Base-by-base conservation (phyloP, 2,113 vertebrate genomes). In the Salvelinus fontinalis region DNA sequence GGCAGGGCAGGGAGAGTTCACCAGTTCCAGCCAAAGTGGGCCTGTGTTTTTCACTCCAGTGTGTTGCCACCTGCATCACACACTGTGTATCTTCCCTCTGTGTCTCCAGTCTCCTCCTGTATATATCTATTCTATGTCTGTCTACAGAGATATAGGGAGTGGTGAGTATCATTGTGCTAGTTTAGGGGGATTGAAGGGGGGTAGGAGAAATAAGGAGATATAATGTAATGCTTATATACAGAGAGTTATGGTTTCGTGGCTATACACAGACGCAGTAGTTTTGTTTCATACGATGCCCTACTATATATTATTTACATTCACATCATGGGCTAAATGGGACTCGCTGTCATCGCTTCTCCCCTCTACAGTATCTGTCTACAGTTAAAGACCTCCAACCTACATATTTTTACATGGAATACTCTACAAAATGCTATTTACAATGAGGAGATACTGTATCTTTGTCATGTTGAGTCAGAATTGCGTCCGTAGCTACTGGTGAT, bases 251-350 rank as follows among this genome's bases (percentile, higher is more conserved):
- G 81, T 80, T 86, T 74, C 77, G 86, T 44, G 39, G 8, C 39
- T 44, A 44, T 44, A 44, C 92, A 93, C 90, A 85, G 88, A 82
- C 81, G 9, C 84, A 83, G 49, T 73, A 83, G 78, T 86, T 88
- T 82, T 44, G 39, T 44, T 44, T 44, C 9, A 86, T 87, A 87
- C 85, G 84, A 74, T 70, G 87, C 88, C 88, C 83, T 85, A 79
- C 89, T 93, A 89, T 93, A 93, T 91, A 93, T 64, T 90, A 93
- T 93, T 89, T 92, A 93, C 90, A 93, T 73, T 54, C 79, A 82
- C 83, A 87, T 88, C 84, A 80, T 91, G 83, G 87, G 85, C 86
- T 88, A 83, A 90, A 83, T 78, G 84, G 81, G 83, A 75, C 66
- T 79, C 81, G 84, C 39, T 83, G 85, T 14, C 60, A 26, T 64